These are phyloP conservation scores for Podarcis siculus DNA, from an alignment of 2,797 vertebrate species.

Conservation along the genomic window DNA sequence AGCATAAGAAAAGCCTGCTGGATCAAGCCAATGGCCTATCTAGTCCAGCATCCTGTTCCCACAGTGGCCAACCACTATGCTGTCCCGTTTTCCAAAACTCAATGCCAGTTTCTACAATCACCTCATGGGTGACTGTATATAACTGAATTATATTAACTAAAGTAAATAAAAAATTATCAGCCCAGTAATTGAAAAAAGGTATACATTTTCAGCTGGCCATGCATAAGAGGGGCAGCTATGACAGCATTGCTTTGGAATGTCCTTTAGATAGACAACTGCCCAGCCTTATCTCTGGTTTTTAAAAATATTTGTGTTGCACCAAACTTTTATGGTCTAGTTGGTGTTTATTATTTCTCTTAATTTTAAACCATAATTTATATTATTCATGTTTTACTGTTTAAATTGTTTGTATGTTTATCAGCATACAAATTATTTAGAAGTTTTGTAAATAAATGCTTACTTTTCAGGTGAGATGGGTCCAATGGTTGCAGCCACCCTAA, in stretches of 20 bases:
- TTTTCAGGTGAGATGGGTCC: constrained; percentile 91
- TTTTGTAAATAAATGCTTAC: constrained; percentile 10
- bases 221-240: not conserved
- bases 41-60: no score
- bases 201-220: no score
- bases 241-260: not conserved
- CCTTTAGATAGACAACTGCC: not conserved
- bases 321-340: no score
- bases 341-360: not conserved
- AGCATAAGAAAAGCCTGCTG: no score
- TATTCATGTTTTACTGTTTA: not conserved
- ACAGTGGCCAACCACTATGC: no score
- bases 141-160: no score
- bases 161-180: no score
- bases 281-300: not conserved
- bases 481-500: constrained; percentile 95
- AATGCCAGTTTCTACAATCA: no score
- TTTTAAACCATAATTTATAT: not conserved
- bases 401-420: not conserved
- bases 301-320: not conserved
- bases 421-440: not conserved
- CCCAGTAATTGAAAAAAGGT: no score
- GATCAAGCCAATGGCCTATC: no score
- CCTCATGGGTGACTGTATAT: no score
- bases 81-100: no score